Percentiles rank a stretch among this genome's conserved stretches.
Conservation (phyloP, 2,888 invertebrate species). For the Brachylomia viminalis region DNA sequence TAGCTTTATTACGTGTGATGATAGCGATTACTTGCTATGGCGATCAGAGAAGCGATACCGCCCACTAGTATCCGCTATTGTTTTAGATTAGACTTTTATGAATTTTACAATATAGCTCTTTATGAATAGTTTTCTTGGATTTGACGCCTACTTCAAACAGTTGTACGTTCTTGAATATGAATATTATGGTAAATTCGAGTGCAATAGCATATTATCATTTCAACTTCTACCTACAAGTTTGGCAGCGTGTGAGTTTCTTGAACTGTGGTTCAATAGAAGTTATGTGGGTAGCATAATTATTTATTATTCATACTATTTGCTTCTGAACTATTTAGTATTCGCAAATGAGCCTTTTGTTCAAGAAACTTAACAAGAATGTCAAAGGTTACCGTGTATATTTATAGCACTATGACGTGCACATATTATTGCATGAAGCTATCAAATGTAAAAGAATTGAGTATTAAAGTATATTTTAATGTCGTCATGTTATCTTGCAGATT, state of each 20-base stretch:
- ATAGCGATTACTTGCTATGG: conserved; percentile 68
- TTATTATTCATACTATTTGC: not conserved
- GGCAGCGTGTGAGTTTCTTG: conserved; percentile 25
- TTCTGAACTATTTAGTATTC: not conserved
- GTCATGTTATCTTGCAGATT: not conserved
- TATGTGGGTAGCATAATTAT: not conserved
- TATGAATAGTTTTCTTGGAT: conserved; percentile 39
- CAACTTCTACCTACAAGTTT: conserved; percentile 17
- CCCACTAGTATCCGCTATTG: conserved; percentile 54
- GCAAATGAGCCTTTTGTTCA: not conserved
- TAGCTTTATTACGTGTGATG: conserved; percentile 73
- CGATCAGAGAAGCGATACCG: conserved; percentile 34
- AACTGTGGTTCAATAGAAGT: not conserved
- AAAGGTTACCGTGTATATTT: not conserved
- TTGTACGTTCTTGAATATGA: conserved; percentile 34
- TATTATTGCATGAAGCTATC: not conserved
- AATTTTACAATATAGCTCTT: conserved; percentile 44
- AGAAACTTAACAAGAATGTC: not conserved
- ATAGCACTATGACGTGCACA: not conserved
- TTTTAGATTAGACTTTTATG: conserved; percentile 53
- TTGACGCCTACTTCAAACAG: conserved; percentile 55
- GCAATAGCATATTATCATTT: conserved; percentile 20
- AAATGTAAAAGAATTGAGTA: not conserved
- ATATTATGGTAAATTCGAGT: conserved; percentile 49
- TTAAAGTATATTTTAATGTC: not conserved